Evolutionary conservation across 2,888 invertebrate genomes (phyloP).

Genomic region (Hedychridium roseum): DNA sequence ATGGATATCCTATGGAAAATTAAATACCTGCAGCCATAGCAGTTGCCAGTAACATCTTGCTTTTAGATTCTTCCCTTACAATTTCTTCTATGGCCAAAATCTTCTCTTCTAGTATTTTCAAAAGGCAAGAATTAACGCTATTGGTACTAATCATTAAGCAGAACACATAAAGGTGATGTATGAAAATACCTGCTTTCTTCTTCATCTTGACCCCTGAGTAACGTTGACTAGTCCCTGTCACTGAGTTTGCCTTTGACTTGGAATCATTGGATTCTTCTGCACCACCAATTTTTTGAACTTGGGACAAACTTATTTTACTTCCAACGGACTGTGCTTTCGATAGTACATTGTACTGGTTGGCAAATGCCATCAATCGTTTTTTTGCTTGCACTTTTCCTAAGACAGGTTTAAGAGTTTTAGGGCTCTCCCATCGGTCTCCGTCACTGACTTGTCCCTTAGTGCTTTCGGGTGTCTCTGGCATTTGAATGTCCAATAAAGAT

Average conservation of each 20-base stretch:
- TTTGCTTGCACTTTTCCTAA: conserved; percentile 60
- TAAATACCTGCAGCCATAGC: conserved; percentile 41
- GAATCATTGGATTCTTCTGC: conserved; percentile 30
- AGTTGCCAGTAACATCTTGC: conserved; percentile 44
- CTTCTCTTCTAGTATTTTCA: conserved; percentile 47
- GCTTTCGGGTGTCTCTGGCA: conserved; percentile 52
- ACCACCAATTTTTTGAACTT: conserved; percentile 16
- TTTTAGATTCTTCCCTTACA: conserved; percentile 55
- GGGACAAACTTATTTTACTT: conserved; percentile 19
- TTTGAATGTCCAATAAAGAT: conserved; percentile 43
- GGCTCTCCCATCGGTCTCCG: conserved; percentile 47
- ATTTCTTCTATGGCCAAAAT: conserved; percentile 61
- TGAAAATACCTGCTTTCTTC: conserved; percentile 31
- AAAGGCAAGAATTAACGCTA: no score
- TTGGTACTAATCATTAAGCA: not conserved
- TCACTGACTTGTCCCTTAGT: conserved; percentile 42
- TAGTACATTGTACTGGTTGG: conserved; percentile 53
- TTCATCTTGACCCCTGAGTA: conserved; percentile 19
- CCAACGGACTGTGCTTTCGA: conserved; percentile 45
- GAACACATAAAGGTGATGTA: not conserved
- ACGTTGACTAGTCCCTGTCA: conserved; percentile 19
- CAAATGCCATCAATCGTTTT: conserved; percentile 61
- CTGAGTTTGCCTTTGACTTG: conserved; percentile 36
- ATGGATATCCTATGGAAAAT: not conserved
- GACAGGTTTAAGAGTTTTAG: conserved; percentile 56